phyloP scores from a whole-genome alignment of 92 coral and sea anemone genomes.

The Palythoa heliodiscus region DNA sequence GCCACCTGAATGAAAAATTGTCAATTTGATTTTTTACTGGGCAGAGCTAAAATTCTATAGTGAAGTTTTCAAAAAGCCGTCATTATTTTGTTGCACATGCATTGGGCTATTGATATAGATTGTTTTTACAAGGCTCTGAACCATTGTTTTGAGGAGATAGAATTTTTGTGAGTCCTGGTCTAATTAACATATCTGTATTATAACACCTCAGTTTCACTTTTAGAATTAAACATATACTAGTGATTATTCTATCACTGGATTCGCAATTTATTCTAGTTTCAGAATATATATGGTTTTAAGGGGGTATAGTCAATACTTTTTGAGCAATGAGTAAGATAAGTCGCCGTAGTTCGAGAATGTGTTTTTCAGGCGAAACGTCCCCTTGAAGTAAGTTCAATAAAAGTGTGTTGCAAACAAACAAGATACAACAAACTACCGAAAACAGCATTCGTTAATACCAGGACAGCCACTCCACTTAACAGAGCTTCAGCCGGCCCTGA shows the following conservation, averaged over 20 bases:
- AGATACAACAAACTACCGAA: too few species aligned
- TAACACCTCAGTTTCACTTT: background rate
- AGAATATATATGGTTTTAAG: too few species aligned
- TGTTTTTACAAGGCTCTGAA: background rate
- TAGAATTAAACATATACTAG: background rate
- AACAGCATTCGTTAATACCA: too few species aligned
- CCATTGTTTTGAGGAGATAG: background rate
- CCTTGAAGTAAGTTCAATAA: too few species aligned
- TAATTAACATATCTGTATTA: background rate
- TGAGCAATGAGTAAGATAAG: background rate
- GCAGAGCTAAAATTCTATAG: background rate
- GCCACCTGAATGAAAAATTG: slow-evolving; percentile 2
- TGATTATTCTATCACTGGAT: background rate
- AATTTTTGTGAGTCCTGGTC: background rate
- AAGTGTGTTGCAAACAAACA: too few species aligned
- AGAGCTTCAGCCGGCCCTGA: too few species aligned
- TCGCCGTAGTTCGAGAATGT: background rate
- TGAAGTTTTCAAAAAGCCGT: slow-evolving; percentile 3
- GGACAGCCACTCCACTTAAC: too few species aligned
- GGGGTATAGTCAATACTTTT: background rate
- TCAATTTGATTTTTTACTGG: slow-evolving; percentile 8
- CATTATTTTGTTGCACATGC: background rate
- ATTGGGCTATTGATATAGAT: background rate
- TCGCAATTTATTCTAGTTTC: background rate
- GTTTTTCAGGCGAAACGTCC: background rate